These are phyloP conservation scores for Lepidurus arcticus DNA, from an alignment of 1,140 invertebrate species.

Conservation along the genomic window DNA sequence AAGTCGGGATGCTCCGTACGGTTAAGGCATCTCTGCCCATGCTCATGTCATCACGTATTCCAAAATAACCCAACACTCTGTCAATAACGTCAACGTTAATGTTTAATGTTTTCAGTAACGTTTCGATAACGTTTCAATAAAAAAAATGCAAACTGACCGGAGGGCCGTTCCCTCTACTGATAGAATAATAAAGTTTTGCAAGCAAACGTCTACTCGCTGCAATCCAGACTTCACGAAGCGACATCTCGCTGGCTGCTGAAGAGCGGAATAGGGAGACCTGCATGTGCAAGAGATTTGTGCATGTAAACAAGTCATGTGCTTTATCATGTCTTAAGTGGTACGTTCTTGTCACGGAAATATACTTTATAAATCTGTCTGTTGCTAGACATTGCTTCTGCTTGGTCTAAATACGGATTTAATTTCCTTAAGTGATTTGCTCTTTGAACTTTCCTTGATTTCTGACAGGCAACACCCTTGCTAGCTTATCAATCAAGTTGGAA, in stretches of 20 bases:
- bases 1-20: too few species aligned
- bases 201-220: too few species aligned
- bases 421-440: background rate
- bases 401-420: background rate
- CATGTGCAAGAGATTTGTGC: background rate
- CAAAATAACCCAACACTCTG: too few species aligned
- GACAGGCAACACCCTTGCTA: background rate
- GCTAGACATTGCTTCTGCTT: background rate
- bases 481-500: background rate
- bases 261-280: background rate
- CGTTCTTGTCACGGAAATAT: background rate
- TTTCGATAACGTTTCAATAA: too few species aligned
- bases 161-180: too few species aligned
- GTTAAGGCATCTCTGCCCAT: too few species aligned
- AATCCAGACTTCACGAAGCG: background rate
- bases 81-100: too few species aligned
- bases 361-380: background rate
- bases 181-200: too few species aligned
- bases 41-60: too few species aligned
- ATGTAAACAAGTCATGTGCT: background rate
- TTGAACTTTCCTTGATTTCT: background rate
- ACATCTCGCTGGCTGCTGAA: background rate
- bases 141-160: too few species aligned
- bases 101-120: too few species aligned
- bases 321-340: background rate